Conservation (phyloP, 1,140 invertebrate genomes). For the Pseudomyrmex sp. region DNA sequence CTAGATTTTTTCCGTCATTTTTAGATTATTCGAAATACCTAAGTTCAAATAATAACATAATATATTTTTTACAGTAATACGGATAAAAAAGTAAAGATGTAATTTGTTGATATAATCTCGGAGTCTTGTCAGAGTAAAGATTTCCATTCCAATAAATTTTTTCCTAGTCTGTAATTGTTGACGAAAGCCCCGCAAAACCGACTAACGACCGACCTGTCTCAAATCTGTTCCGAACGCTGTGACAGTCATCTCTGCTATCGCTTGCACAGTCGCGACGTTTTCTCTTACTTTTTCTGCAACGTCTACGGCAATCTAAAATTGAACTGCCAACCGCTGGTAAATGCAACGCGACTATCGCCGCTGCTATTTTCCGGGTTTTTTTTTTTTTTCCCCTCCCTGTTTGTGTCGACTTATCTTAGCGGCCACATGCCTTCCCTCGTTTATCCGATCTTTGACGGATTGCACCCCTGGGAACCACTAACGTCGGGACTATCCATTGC, state of each 20-base stretch:
- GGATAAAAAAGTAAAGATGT: too few relatives aligned
- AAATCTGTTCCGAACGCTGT: not conserved
- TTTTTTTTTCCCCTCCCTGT: constrained; percentile 15
- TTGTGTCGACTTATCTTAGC: constrained; percentile 38
- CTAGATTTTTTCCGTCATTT: not conserved
- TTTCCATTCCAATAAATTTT: constrained; percentile 1
- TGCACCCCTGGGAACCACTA: constrained; percentile 26
- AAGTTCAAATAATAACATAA: too few relatives aligned
- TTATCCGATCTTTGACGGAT: constrained; percentile 42
- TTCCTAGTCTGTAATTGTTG: not conserved
- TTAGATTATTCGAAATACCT: too few relatives aligned
- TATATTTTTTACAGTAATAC: too few relatives aligned
- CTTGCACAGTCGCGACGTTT: not conserved
- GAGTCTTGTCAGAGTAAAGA: not conserved
- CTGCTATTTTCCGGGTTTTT: not conserved
- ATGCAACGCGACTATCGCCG: constrained; percentile 30
- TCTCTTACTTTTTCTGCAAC: not conserved
- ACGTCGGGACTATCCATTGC: constrained; percentile 16
- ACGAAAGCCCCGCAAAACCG: not conserved
- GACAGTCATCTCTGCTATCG: constrained; percentile 18
- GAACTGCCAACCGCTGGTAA: constrained; percentile 33
- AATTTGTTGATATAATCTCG: too few relatives aligned
- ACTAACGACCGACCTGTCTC: not conserved
- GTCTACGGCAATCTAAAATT: constrained; percentile 45
- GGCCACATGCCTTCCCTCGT: not conserved